A percentile compares a stretch with the other conserved stretches of the same genome.
Evolutionary conservation across 2,113 vertebrate species (phyloP).

Genomic region (Grallaria varia): DNA sequence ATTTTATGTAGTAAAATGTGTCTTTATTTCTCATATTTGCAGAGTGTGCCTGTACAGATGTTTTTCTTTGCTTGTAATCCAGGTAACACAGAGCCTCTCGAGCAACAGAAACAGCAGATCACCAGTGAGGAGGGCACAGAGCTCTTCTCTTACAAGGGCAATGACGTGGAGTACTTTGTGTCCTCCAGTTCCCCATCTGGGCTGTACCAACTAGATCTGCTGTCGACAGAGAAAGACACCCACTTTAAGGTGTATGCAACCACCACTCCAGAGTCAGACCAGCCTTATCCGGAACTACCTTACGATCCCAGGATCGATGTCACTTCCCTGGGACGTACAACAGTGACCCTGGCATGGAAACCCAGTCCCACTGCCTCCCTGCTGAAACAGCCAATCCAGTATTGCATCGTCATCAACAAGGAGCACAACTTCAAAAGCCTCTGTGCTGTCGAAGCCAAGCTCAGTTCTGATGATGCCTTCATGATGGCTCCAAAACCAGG

Average conservation of each 20-base stretch:
- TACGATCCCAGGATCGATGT: slow-evolving; percentile 94
- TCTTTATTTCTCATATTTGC: background rate
- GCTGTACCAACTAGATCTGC: slow-evolving; percentile 92
- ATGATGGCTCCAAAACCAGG: slow-evolving; percentile 92
- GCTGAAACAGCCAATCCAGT: slow-evolving; percentile 89
- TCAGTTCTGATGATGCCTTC: slow-evolving; percentile 85
- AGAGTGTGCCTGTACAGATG: background rate
- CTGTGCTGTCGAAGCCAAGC: slow-evolving; percentile 91
- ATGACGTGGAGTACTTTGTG: slow-evolving; percentile 91
- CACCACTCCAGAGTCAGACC: slow-evolving; percentile 94
- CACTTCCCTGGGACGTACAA: slow-evolving; percentile 89
- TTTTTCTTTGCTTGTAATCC: background rate
- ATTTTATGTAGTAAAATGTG: background rate
- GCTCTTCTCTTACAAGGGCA: slow-evolving; percentile 94
- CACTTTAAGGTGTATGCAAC: slow-evolving; percentile 93
- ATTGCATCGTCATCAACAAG: slow-evolving; percentile 94
- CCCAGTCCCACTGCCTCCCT: slow-evolving; percentile 88
- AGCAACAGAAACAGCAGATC: slow-evolving; percentile 91
- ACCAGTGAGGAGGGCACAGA: slow-evolving; percentile 82
- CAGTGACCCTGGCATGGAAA: slow-evolving; percentile 93
- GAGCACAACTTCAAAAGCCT: slow-evolving; percentile 99
- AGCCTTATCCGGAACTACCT: slow-evolving; percentile 93
- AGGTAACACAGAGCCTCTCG: slow-evolving; percentile 92
- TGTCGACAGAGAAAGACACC: slow-evolving; percentile 97
- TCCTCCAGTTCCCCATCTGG: slow-evolving; percentile 90